Base-by-base conservation (phyloP, 2,797 vertebrate genomes). In the Rhinoraja longicauda region DNA sequence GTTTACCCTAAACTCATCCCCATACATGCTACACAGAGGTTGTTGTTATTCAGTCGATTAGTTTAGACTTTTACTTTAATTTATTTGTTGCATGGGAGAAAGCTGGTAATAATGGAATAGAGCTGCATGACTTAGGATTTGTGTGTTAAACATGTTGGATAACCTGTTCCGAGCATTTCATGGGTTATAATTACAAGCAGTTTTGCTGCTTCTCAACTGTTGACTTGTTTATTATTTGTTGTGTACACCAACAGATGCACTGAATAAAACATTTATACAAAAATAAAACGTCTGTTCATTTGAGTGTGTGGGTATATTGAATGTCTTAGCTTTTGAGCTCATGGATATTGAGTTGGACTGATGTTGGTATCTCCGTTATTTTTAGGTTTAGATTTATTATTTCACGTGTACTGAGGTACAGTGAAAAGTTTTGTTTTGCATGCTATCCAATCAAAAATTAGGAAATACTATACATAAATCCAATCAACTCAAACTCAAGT, bases 261-360 rank as follows among this genome's bases (percentile, higher is more conserved):
- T 97, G 96, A 99, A 99, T 98, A 97, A 98, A 99, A 98, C 96
- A 97, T 99, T 99, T 99, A 97, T 99, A 99, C 97, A 97, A 97
- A 97, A 97, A 97, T 97, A 97, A 98, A 97, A 96, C 94, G 95
- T 94, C 94, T 70, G 95, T 96, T 91, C 76, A 94, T 94, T 94
- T 93, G 94, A 95, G 36, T 13, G 62, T 24, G 59, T 39, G 88
- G 6, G 1, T 67, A 53, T 53, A 53, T 53, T 53, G 45, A 53
- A 53, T 53, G 45, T 53, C 45, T 53, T 53, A 53, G 4, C 45
- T 53, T 70, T 67, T 21, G 67, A 2, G 17, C 19, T 13, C 45
- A 53, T 53, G 45, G 13, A 67, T 17, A 67, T 67, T 17, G 17
- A 67, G 64, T 17, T 67, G 1, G 10, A 17, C 64, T 17, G 12